Conservation (phyloP, 2,797 vertebrate genomes). For the Amazonetta brasiliensis region DNA sequence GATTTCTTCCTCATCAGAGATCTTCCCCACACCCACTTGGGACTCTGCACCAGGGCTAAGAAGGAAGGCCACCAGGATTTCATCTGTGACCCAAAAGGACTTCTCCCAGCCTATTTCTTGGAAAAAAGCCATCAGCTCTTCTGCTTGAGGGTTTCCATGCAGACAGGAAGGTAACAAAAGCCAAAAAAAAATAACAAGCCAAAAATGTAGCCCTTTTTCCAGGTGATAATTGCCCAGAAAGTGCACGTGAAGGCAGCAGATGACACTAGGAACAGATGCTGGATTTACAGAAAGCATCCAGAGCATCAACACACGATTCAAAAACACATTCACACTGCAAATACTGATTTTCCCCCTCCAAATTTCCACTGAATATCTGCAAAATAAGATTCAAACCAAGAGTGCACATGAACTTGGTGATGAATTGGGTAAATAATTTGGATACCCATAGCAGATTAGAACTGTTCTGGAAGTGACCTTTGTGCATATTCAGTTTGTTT, state of each 20-base stretch:
- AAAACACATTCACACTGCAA: background rate
- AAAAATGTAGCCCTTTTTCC: background rate
- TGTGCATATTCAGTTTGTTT: background rate
- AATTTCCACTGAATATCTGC: background rate
- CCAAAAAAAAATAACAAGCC: background rate
- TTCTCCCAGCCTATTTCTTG: background rate
- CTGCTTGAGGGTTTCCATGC: background rate
- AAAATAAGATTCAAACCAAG: background rate
- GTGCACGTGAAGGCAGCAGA: background rate
- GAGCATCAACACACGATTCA: background rate
- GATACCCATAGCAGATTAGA: background rate
- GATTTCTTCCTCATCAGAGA: background rate
- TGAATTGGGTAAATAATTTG: background rate
- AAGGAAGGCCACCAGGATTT: background rate
- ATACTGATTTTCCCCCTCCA: background rate
- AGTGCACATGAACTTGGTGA: no score
- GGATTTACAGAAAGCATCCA: background rate
- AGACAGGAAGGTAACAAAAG: background rate
- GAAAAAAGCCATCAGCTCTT: background rate
- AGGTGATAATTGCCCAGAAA: background rate
- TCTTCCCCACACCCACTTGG: accelerated
- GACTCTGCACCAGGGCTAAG: background rate
- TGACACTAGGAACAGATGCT: background rate
- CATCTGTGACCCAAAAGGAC: background rate
- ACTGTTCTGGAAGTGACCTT: background rate